Conservation (phyloP, 2,113 vertebrate genomes). For the Spermophilus dauricus region DNA sequence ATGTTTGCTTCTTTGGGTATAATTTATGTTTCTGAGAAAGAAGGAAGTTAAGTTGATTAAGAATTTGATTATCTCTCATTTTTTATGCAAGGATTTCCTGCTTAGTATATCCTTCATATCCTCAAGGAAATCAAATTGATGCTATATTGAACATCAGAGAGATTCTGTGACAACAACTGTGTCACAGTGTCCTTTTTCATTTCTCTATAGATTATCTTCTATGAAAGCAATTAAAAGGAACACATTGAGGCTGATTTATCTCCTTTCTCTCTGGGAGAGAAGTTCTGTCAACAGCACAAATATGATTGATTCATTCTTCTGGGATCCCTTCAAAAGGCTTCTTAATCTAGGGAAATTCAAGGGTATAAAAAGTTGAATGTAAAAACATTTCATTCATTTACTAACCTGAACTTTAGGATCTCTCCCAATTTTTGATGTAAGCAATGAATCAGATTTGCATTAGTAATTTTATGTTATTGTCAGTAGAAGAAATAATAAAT, state of each 20-base stretch:
- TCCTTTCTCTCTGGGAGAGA: not conserved
- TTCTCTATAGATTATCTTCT: constrained; percentile 31
- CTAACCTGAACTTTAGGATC: not conserved
- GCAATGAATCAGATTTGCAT: not conserved
- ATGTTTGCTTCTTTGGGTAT: constrained; percentile 17
- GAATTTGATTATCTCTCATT: constrained; percentile 70
- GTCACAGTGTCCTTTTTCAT: constrained; percentile 42
- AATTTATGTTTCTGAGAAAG: constrained; percentile 63
- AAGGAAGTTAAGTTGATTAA: constrained; percentile 61
- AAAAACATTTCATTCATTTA: not conserved
- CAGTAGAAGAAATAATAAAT: not conserved
- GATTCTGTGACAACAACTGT: constrained; percentile 16
- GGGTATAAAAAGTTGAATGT: not conserved
- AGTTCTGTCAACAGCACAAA: not conserved
- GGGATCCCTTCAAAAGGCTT: not conserved
- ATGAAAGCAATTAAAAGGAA: constrained; percentile 68
- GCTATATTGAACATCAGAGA: constrained; percentile 31
- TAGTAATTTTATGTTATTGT: not conserved
- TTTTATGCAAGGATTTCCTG: constrained; percentile 61
- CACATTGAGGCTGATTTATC: not conserved
- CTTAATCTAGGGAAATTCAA: constrained; percentile 51
- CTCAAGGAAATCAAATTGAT: constrained; percentile 68
- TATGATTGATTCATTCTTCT: not conserved
- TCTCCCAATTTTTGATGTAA: not conserved
- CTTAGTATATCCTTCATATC: constrained; percentile 53